Percentiles rank a stretch among this genome's conserved stretches.
These are phyloP conservation scores for Heteromormyrus szaboi DNA, from an alignment of 2,797 vertebrate genomes.

Conservation along the genomic window DNA sequence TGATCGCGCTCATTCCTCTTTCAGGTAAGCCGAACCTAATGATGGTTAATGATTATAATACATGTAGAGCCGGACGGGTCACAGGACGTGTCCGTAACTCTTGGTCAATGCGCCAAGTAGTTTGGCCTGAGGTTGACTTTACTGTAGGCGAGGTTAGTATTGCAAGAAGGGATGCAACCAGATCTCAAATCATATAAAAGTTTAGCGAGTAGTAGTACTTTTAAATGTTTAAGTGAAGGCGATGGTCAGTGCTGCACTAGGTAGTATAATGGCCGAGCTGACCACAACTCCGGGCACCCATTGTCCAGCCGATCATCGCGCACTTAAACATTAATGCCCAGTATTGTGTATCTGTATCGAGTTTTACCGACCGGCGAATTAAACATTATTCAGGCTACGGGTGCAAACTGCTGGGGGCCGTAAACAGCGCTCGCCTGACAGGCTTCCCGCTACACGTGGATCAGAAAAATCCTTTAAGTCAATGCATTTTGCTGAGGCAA, in stretches of 20 bases:
- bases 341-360: neutral
- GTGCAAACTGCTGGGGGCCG: neutral
- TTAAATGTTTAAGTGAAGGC: neutral
- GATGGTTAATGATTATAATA: neutral
- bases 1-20: slow-evolving; percentile 49
- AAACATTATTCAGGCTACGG: neutral
- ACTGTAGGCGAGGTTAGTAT: neutral
- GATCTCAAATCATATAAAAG: neutral
- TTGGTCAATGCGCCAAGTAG: neutral
- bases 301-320: neutral
- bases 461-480: neutral
- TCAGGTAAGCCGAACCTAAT: slow-evolving; percentile 52
- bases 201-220: neutral
- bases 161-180: neutral
- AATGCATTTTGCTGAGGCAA: neutral
- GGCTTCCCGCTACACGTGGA: neutral
- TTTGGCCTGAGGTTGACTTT: neutral
- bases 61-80: neutral
- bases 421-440: neutral
- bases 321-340: neutral
- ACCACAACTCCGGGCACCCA: slow-evolving; percentile 10
- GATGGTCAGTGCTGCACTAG: neutral
- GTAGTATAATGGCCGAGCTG: slow-evolving; percentile 21
- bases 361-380: neutral
- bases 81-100: neutral